Conservation (phyloP, 2,888 invertebrate genomes). For the Isoperla grammatica region DNA sequence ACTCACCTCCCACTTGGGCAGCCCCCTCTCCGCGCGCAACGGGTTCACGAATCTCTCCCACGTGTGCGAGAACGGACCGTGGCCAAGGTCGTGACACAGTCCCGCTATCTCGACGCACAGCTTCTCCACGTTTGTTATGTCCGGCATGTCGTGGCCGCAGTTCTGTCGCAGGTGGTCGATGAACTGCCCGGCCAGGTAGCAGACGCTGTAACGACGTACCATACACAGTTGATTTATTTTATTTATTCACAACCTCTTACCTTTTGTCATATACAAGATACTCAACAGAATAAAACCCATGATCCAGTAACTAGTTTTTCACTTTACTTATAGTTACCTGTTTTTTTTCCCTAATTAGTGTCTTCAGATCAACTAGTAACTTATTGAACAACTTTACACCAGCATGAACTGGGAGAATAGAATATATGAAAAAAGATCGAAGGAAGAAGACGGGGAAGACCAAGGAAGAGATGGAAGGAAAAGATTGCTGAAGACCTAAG, state of each 20-base stretch:
- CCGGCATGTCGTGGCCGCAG: conserved; percentile 29
- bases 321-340: no score
- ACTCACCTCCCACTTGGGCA: conserved; percentile 32
- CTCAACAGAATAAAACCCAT: background rate
- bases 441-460: no score
- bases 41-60: conserved; percentile 48
- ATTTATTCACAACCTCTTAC: no score
- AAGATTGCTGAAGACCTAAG: no score
- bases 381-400: no score
- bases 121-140: conserved; percentile 45
- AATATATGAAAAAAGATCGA: no score
- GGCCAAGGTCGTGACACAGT: conserved; percentile 62
- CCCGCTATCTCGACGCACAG: conserved; percentile 57
- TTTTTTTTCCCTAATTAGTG: no score
- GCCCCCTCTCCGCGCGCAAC: conserved; percentile 12
- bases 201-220: conserved; percentile 44
- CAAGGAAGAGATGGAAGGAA: no score
- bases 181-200: conserved; percentile 46
- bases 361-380: no score
- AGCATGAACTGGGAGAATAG: no score
- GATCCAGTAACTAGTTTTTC: no score
- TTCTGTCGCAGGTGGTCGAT: conserved; percentile 43
- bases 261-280: background rate
- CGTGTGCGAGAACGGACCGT: conserved; percentile 61
- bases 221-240: no score